Conservation (phyloP, 2,888 invertebrate genomes). For the Brachypalpus laphriformis region DNA sequence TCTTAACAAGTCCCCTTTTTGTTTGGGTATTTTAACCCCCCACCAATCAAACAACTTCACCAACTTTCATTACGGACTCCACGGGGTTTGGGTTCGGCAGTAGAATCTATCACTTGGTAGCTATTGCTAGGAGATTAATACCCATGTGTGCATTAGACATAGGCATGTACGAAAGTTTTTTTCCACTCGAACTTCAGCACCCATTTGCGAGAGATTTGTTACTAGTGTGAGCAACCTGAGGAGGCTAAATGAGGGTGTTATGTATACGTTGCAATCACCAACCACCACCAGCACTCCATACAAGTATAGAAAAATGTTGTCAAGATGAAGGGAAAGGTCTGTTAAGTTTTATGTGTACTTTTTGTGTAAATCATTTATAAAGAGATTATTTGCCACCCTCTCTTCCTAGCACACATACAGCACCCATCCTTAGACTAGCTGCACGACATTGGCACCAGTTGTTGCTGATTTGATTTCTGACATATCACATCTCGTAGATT, state of each 20-base stretch:
- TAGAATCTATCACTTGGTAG: constrained; percentile 44
- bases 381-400: constrained; percentile 60
- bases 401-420: neutral
- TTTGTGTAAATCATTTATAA: constrained; percentile 73
- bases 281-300: constrained; percentile 17
- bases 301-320: constrained; percentile 26
- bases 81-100: constrained; percentile 16
- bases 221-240: constrained; percentile 17
- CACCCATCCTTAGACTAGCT: constrained; percentile 9
- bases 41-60: constrained; percentile 20
- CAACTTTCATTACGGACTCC: constrained; percentile 49
- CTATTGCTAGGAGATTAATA: constrained; percentile 60
- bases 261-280: constrained; percentile 43
- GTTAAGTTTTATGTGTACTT: constrained; percentile 61
- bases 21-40: neutral
- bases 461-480: constrained; percentile 71
- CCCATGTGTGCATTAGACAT: constrained; percentile 42
- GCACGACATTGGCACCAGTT: constrained; percentile 71
- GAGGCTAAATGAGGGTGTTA: constrained; percentile 56
- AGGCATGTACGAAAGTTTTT: neutral
- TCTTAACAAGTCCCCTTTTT: constrained; percentile 7
- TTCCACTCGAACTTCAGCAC: neutral
- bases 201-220: constrained; percentile 39
- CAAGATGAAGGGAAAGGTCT: constrained; percentile 37
- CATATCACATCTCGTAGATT: constrained; percentile 69